These are phyloP conservation scores for Prochilodus magdalenae DNA, from an alignment of 2,113 vertebrate species.

Conservation along the genomic window DNA sequence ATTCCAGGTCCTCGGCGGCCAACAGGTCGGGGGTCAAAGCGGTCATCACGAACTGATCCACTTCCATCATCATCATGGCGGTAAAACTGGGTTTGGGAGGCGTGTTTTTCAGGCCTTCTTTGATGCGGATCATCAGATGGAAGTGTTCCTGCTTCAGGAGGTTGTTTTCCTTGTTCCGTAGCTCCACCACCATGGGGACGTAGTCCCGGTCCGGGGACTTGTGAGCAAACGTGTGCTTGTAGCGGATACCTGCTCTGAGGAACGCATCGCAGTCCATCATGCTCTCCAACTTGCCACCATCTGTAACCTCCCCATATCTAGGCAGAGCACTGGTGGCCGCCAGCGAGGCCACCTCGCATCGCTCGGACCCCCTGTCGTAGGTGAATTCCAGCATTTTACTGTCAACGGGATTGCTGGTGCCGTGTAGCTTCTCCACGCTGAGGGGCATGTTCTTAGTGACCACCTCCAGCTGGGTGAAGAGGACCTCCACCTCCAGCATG, in stretches of 20 bases:
- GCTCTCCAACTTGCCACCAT: slow-evolving; percentile 71
- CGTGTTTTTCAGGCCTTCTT: slow-evolving; percentile 84
- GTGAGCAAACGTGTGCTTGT: slow-evolving; percentile 83
- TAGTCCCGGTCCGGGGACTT: slow-evolving; percentile 89
- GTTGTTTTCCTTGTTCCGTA: slow-evolving; percentile 79
- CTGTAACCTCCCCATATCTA: slow-evolving; percentile 85
- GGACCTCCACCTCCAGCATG: slow-evolving; percentile 90
- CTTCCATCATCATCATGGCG: slow-evolving; percentile 97
- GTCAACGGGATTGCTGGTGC: slow-evolving; percentile 86
- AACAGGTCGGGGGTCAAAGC: slow-evolving; percentile 93
- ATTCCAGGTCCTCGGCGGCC: slow-evolving; percentile 87
- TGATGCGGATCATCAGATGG: slow-evolving; percentile 88
- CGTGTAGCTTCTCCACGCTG: slow-evolving; percentile 81
- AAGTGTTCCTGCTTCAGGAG: slow-evolving; percentile 89
- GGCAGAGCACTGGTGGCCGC: slow-evolving; percentile 77
- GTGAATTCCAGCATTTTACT: slow-evolving; percentile 85
- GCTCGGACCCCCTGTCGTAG: slow-evolving; percentile 81
- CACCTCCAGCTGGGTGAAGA: slow-evolving; percentile 92
- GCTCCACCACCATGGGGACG: slow-evolving; percentile 90
- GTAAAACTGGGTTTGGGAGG: slow-evolving; percentile 92
- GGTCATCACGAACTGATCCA: slow-evolving; percentile 94
- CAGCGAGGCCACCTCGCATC: slow-evolving; percentile 83
- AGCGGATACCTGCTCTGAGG: slow-evolving; percentile 82
- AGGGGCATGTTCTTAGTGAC: slow-evolving; percentile 92
- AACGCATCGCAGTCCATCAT: slow-evolving; percentile 89